A percentile compares a stretch with the other conserved stretches of the same genome.
These are phyloP conservation scores for Clistopyga incitator DNA, from an alignment of 2,888 invertebrate species.

Conservation along the genomic window DNA sequence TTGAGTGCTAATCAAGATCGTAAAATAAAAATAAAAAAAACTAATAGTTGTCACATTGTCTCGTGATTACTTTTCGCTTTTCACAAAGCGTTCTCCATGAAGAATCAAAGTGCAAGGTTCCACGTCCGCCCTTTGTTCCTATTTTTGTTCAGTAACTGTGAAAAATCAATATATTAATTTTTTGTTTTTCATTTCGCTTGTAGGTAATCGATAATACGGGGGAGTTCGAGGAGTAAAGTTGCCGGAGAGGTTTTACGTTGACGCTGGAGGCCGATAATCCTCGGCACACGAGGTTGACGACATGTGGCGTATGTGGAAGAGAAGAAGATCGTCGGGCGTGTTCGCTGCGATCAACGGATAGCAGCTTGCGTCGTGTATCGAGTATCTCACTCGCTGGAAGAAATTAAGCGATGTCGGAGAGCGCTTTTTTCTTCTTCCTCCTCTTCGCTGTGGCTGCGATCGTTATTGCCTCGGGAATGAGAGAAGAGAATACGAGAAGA, in stretches of 20 bases:
- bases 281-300: background rate
- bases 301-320: constrained; percentile 25
- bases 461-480: background rate
- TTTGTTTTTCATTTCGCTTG: too few relatives aligned
- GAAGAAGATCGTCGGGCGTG: constrained; percentile 20
- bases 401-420: background rate
- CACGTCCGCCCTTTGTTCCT: too few relatives aligned
- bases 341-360: constrained; percentile 15
- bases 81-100: too few relatives aligned
- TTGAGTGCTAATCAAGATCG: too few relatives aligned
- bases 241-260: background rate
- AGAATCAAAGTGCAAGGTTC: too few relatives aligned
- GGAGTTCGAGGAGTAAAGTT: background rate
- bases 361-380: constrained; percentile 19
- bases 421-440: constrained; percentile 2
- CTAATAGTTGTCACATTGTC: too few relatives aligned
- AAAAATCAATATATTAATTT: too few relatives aligned
- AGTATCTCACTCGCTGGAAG: constrained; percentile 2
- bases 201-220: background rate
- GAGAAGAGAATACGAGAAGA: constrained; percentile 14
- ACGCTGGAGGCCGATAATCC: background rate
- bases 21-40: too few relatives aligned
- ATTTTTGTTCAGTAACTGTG: too few relatives aligned
- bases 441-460: constrained; percentile 16
- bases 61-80: too few relatives aligned